Percentiles rank a stretch among this genome's conserved stretches.
Conservation (phyloP, 1,140 invertebrate species). For the Plectrocnemia conspersa region DNA sequence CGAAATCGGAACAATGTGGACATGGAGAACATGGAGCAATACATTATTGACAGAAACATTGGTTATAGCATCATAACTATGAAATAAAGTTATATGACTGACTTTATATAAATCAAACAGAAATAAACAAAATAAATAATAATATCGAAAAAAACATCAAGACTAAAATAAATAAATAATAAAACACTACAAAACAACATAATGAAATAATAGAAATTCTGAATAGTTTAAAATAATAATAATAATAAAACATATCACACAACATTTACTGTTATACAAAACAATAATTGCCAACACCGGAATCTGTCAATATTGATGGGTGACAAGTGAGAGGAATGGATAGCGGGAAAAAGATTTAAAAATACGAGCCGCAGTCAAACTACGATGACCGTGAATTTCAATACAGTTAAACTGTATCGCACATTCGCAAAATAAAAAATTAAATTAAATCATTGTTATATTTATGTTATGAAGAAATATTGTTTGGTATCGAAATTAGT, state of each 20-base stretch:
- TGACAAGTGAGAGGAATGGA: conserved; percentile 6
- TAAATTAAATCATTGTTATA: no score
- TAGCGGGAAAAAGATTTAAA: neutral
- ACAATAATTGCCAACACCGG: conserved; percentile 33
- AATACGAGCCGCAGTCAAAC: no score
- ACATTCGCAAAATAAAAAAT: no score
- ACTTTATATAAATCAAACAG: conserved; percentile 26
- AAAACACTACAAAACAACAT: no score
- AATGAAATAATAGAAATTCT: conserved; percentile 8
- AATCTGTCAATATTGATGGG: conserved; percentile 36
- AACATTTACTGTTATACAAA: conserved; percentile 12
- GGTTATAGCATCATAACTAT: conserved; percentile 4
- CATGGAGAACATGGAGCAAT: conserved; percentile 27
- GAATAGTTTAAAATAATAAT: conserved; percentile 19
- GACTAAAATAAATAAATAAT: conserved; percentile 11
- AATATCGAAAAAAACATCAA: conserved; percentile 13
- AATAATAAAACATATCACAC: conserved; percentile 23
- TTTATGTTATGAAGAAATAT: no score
- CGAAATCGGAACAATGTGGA: conserved; percentile 32
- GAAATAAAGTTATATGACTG: neutral
- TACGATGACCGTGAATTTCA: no score
- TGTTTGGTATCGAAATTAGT: no score
- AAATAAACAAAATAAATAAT: conserved; percentile 9
- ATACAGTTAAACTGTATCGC: no score
- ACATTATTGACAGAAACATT: conserved; percentile 35